These are phyloP conservation scores for Cryptotermes secundus DNA, from an alignment of 1,140 invertebrate genomes.

Conservation along the genomic window DNA sequence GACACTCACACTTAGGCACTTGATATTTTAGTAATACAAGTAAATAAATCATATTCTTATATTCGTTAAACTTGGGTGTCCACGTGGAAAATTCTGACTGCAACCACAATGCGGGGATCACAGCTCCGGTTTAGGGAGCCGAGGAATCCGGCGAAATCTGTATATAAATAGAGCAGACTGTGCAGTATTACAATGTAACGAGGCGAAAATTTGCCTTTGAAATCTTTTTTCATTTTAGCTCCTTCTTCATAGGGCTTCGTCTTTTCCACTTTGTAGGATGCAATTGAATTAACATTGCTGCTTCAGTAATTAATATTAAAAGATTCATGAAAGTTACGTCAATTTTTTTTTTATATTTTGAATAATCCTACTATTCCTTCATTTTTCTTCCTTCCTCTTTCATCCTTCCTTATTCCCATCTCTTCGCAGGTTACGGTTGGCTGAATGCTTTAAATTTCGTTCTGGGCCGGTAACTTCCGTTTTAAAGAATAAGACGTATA, in stretches of 20 bases:
- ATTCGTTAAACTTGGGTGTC: too few species aligned
- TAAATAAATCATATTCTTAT: too few species aligned
- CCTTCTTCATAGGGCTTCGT: background rate
- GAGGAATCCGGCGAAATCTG: background rate
- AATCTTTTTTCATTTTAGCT: background rate
- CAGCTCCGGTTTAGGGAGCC: too few species aligned
- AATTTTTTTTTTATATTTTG: conserved; percentile 2
- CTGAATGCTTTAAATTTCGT: background rate
- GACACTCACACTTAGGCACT: too few species aligned
- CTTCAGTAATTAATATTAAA: conserved; percentile 6
- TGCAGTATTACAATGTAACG: background rate
- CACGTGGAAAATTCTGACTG: too few species aligned
- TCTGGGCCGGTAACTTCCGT: background rate
- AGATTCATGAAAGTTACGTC: conserved; percentile 12
- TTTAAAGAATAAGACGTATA: background rate
- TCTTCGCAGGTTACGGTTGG: background rate
- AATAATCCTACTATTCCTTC: background rate
- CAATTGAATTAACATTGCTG: conserved; percentile 17
- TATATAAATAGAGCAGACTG: background rate
- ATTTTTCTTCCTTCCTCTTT: background rate
- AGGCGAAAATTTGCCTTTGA: conserved; percentile 5
- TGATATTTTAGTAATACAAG: too few species aligned
- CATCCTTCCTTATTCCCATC: background rate
- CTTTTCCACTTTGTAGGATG: background rate
- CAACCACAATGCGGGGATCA: too few species aligned